Evolutionary conservation across 1,140 invertebrate genomes (phyloP).

Genomic region (Diprion similis): DNA sequence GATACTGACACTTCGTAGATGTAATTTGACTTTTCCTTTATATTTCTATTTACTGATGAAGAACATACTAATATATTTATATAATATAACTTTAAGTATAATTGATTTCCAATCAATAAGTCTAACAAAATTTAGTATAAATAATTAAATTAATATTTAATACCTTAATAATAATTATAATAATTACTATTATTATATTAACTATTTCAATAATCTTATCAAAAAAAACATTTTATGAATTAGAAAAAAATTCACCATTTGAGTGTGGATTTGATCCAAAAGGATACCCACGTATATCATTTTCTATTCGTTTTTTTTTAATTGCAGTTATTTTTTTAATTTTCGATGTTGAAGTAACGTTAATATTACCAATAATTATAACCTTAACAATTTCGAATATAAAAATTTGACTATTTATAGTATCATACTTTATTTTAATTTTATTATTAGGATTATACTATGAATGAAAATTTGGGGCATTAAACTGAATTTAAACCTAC

Average conservation of each 20-base stretch:
- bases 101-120: conserved; percentile 74
- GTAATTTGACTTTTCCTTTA: conserved; percentile 76
- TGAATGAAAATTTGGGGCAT: conserved; percentile 68
- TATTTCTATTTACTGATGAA: conserved; percentile 73
- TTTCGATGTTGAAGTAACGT: conserved; percentile 67
- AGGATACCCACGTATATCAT: conserved; percentile 62
- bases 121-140: conserved; percentile 62
- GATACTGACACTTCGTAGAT: conserved; percentile 81
- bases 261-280: conserved; percentile 71
- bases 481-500: conserved; percentile 67
- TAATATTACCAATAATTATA: conserved; percentile 60
- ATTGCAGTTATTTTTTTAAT: conserved; percentile 69
- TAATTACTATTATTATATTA: conserved; percentile 58
- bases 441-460: conserved; percentile 62
- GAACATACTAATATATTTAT: conserved; percentile 59
- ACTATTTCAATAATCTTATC: conserved; percentile 55
- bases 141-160: conserved; percentile 56
- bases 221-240: conserved; percentile 64
- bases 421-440: conserved; percentile 62
- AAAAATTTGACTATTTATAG: conserved; percentile 48
- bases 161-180: conserved; percentile 53
- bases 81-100: conserved; percentile 73
- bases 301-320: conserved; percentile 63
- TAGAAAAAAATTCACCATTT: conserved; percentile 67
- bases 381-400: conserved; percentile 51